Percentiles rank a stretch among this genome's conserved stretches.
These are phyloP conservation scores for Nasonia longicornis DNA, from an alignment of 1,140 invertebrate species.

Conservation along the genomic window DNA sequence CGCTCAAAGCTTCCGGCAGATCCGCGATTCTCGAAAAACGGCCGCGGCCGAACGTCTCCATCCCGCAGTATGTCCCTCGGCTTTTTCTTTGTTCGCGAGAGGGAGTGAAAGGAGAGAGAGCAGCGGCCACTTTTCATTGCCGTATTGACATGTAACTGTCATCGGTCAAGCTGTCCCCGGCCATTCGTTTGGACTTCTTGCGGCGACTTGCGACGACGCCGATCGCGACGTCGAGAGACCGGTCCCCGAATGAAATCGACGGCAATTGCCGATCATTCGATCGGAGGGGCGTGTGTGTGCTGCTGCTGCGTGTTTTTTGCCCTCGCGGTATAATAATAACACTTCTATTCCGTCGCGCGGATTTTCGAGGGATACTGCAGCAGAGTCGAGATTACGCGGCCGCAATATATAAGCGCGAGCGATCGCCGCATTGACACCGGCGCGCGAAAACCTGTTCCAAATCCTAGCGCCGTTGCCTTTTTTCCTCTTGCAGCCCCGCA, in stretches of 20 bases:
- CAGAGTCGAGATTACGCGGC: not conserved
- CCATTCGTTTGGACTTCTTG: slow-evolving; percentile 54
- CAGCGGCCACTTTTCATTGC: slow-evolving; percentile 57
- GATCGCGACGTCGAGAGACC: not conserved
- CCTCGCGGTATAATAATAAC: not conserved
- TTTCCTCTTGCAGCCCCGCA: slow-evolving; percentile 4
- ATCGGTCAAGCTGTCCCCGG: slow-evolving; percentile 52
- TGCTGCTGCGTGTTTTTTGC: not conserved
- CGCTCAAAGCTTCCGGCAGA: slow-evolving; percentile 47
- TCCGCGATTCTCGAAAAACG: slow-evolving; percentile 32
- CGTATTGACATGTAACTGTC: slow-evolving; percentile 68
- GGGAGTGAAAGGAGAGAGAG: not conserved
- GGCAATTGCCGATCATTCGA: slow-evolving; percentile 61
- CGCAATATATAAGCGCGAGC: no score
- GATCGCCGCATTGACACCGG: not conserved
- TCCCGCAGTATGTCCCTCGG: not conserved
- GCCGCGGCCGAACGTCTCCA: slow-evolving; percentile 37
- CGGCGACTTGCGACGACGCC: slow-evolving; percentile 37
- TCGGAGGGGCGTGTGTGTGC: slow-evolving; percentile 53
- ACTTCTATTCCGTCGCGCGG: not conserved
- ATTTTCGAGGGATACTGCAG: not conserved
- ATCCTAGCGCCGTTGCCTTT: not conserved
- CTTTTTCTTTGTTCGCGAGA: slow-evolving; percentile 29
- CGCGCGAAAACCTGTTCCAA: not conserved
- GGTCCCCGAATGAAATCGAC: slow-evolving; percentile 54